phyloP scores from a whole-genome alignment of 2,797 vertebrate species.

The Mionectes olivaceus region DNA sequence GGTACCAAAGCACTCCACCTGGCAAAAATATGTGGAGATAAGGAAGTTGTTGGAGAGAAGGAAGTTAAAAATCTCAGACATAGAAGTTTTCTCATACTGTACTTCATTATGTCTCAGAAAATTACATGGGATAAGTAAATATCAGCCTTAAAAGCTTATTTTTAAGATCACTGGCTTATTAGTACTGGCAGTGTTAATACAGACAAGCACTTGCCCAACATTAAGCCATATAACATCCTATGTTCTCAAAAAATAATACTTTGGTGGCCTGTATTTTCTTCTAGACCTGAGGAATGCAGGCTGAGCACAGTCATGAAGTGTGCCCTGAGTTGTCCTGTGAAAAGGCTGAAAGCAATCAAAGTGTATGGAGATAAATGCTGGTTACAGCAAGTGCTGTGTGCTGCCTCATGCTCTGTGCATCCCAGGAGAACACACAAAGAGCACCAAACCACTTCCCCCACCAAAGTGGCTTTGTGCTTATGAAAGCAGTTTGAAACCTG shows the following conservation, averaged over 20 bases:
- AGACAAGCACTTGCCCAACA: background rate
- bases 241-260: background rate
- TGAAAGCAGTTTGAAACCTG: background rate
- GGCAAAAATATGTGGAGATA: background rate
- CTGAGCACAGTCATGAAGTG: background rate
- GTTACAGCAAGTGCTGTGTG: background rate
- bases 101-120: background rate
- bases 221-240: background rate
- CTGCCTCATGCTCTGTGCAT: background rate
- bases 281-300: background rate
- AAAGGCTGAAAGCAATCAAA: background rate
- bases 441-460: background rate
- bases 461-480: background rate
- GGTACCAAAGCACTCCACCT: background rate
- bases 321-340: background rate
- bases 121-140: background rate
- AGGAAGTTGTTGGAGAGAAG: background rate
- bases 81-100: background rate
- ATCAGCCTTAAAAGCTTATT: background rate
- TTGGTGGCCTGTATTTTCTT: background rate
- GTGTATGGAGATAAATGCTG: background rate
- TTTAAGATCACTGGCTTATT: constrained; percentile 1
- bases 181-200: background rate
- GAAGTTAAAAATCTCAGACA: background rate
- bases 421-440: background rate